Percentiles rank a stretch among this genome's conserved stretches.
Evolutionary conservation across 2,888 invertebrate genomes (phyloP).

Genomic region (Cheilosia scutellata): DNA sequence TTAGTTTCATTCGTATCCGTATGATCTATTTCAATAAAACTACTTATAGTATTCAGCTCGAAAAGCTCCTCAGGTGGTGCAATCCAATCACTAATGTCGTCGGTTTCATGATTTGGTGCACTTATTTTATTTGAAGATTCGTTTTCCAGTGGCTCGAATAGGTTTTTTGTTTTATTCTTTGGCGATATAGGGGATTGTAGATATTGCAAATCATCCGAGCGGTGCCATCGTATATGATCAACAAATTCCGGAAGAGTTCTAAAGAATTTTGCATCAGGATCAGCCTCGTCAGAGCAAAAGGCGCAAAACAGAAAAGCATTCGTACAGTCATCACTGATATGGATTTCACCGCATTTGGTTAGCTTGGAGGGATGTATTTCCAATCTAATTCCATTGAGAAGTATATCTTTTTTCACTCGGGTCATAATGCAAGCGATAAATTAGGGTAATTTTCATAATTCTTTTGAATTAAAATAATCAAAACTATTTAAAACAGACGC

Average conservation of each 20-base stretch:
- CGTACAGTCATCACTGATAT: conserved; percentile 63
- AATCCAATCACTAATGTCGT: conserved; percentile 62
- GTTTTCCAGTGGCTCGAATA: conserved; percentile 36
- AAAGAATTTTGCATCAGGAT: conserved; percentile 50
- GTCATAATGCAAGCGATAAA: conserved; percentile 31
- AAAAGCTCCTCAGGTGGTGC: conserved; percentile 65
- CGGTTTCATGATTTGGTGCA: conserved; percentile 53
- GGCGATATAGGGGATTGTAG: conserved; percentile 37
- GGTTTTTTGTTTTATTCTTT: background rate
- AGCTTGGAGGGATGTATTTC: conserved; percentile 59
- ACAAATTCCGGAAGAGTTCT: conserved; percentile 58
- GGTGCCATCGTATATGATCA: conserved; percentile 65
- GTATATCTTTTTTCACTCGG: conserved; percentile 51
- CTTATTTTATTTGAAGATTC: conserved; percentile 46
- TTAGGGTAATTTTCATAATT: conserved; percentile 59
- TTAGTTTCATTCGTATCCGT: conserved; percentile 3
- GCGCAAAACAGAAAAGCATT: conserved; percentile 69
- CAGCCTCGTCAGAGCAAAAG: conserved; percentile 59
- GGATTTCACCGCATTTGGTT: conserved; percentile 67
- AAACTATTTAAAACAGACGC: conserved; percentile 59
- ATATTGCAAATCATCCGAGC: conserved; percentile 53
- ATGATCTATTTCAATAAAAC: conserved; percentile 58
- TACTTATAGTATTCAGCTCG: conserved; percentile 55
- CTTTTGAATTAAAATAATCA: conserved; percentile 25
- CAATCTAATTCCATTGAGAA: conserved; percentile 46